Percentiles rank a stretch among this genome's conserved stretches.
Evolutionary conservation across 2,888 invertebrate genomes (phyloP).

Genomic region (Lasioglossum vierecki): DNA sequence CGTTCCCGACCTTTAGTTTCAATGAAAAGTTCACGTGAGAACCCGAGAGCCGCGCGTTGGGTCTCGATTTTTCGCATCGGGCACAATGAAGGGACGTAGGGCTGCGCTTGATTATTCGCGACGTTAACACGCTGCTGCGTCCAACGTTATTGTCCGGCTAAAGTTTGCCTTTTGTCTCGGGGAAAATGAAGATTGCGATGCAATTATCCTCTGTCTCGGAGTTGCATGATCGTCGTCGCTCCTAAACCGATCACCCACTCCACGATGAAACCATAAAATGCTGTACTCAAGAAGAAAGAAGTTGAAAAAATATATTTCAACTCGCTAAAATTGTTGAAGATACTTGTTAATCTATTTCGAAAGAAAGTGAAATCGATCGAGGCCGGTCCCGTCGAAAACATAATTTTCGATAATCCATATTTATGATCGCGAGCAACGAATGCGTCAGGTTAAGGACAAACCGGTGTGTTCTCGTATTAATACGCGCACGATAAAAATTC

Average conservation of each 20-base stretch:
- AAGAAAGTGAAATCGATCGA: too few species aligned
- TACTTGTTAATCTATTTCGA: too few species aligned
- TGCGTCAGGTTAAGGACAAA: conserved; percentile 52
- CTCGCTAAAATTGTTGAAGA: too few species aligned
- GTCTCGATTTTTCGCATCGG: conserved; percentile 33
- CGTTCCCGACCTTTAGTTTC: conserved; percentile 34
- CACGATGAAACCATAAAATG: neutral
- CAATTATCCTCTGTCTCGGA: conserved; percentile 9
- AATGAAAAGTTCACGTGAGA: conserved; percentile 49
- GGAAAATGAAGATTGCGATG: conserved; percentile 22
- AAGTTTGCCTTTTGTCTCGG: neutral
- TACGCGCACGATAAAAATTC: conserved; percentile 48
- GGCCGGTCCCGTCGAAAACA: neutral
- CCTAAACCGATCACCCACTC: neutral
- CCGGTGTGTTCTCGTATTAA: conserved; percentile 52
- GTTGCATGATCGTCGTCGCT: neutral
- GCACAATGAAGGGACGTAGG: conserved; percentile 45
- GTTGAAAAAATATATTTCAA: too few species aligned
- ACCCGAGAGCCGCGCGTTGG: neutral
- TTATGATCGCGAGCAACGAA: conserved; percentile 56
- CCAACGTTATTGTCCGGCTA: conserved; percentile 2
- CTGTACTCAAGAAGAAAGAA: too few species aligned
- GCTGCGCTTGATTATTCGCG: conserved; percentile 42
- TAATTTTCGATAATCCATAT: conserved; percentile 70
- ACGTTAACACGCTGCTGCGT: conserved; percentile 38